phyloP scores from a whole-genome alignment of 2,797 vertebrate species.

The Sus cebifrons region DNA sequence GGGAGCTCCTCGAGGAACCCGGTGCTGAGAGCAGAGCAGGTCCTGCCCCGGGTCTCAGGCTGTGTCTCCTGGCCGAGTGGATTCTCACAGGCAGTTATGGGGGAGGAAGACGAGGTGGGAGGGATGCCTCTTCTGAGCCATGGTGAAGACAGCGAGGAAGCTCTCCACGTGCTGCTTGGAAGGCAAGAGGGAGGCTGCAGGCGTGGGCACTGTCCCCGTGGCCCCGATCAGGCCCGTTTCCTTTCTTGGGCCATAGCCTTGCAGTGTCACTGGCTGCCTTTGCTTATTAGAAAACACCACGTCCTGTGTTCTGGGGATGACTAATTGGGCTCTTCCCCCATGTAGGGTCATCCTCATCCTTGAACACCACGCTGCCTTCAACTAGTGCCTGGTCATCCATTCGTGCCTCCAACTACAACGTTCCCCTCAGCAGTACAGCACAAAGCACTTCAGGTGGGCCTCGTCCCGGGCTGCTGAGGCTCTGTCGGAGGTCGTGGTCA shows the following conservation, averaged over 20 bases:
- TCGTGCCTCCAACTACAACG: constrained; percentile 99
- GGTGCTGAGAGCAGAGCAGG: neutral
- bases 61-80: accelerated
- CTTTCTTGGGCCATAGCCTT: neutral
- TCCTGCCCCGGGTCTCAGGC: neutral
- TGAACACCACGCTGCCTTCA: constrained; percentile 99
- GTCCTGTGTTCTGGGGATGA: neutral
- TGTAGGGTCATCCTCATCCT: constrained; percentile 99
- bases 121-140: neutral
- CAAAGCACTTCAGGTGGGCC: constrained; percentile 99
- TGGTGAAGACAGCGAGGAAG: neutral
- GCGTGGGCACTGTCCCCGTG: accelerated
- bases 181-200: neutral
- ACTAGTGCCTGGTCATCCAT: constrained; percentile 99
- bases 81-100: accelerated
- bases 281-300: accelerated
- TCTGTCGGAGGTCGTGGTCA: neutral
- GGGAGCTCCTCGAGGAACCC: neutral
- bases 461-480: accelerated
- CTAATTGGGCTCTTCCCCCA: neutral
- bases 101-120: no score
- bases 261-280: neutral
- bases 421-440: constrained; percentile 99
- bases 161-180: no score
- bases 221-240: neutral